A percentile compares a stretch with the other conserved stretches of the same genome.
Conservation (phyloP, 2,888 invertebrate species). For the Idaea aversata region DNA sequence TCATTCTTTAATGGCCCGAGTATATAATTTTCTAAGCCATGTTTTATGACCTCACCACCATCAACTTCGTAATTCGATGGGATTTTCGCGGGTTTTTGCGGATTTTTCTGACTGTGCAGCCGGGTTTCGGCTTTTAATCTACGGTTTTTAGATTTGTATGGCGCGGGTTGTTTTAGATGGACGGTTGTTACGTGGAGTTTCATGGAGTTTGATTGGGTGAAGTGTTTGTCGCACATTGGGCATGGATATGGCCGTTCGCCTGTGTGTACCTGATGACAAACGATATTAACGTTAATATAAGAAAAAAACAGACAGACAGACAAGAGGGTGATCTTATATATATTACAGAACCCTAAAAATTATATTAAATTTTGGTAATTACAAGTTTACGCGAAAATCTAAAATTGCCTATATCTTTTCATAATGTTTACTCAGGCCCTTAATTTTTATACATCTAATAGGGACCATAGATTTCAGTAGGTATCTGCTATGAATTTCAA, state of each 20-base stretch:
- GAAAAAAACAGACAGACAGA: not conserved
- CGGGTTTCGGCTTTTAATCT: slow-evolving; percentile 7
- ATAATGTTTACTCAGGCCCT: too few species aligned
- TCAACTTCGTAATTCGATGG: not conserved
- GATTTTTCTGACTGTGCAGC: not conserved
- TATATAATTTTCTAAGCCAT: slow-evolving; percentile 18
- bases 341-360: too few species aligned
- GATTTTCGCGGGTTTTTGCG: slow-evolving; percentile 9
- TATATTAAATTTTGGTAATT: too few species aligned
- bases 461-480: too few species aligned
- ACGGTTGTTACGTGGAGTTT: slow-evolving; percentile 62
- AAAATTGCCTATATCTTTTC: too few species aligned
- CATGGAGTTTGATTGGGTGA: slow-evolving; percentile 68
- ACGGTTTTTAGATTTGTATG: slow-evolving; percentile 39
- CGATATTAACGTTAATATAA: not conserved
- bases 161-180: slow-evolving; percentile 57
- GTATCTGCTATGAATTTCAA: too few species aligned
- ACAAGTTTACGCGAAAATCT: too few species aligned
- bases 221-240: slow-evolving; percentile 53
- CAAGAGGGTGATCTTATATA: too few species aligned
- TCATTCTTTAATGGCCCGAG: slow-evolving; percentile 18
- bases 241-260: slow-evolving; percentile 62
- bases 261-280: slow-evolving; percentile 55
- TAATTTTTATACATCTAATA: too few species aligned
- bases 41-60: slow-evolving; percentile 12